Conservation (phyloP, 2,113 vertebrate species). For the Sprattus sprattus region DNA sequence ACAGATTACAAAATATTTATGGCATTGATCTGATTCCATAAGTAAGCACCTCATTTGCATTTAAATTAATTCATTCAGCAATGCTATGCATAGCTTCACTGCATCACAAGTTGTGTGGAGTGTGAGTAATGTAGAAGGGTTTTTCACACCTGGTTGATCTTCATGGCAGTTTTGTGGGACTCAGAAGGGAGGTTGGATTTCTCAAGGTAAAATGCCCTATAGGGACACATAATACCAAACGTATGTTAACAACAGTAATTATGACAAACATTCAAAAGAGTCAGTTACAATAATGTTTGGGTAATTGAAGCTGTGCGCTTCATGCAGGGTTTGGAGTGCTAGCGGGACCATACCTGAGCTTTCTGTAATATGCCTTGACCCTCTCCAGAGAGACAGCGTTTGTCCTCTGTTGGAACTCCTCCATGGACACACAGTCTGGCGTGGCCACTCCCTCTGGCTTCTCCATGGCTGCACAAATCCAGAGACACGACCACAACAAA, state of each 20-base stretch:
- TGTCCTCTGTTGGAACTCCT: slow-evolving; percentile 89
- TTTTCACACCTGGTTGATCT: slow-evolving; percentile 89
- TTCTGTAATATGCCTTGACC: slow-evolving; percentile 94
- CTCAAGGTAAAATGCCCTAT: slow-evolving; percentile 94
- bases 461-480: slow-evolving; percentile 79
- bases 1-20: no score
- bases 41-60: not conserved
- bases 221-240: slow-evolving; percentile 2
- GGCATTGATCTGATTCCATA: no score
- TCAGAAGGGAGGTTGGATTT: slow-evolving; percentile 92
- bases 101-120: not conserved
- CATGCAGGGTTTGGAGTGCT: not conserved
- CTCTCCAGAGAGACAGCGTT: slow-evolving; percentile 88
- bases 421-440: slow-evolving; percentile 68
- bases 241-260: not conserved
- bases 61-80: not conserved
- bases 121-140: not conserved
- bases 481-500: not conserved
- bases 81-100: no score
- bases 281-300: not conserved
- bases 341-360: slow-evolving; percentile 80
- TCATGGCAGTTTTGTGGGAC: slow-evolving; percentile 88
- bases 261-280: slow-evolving; percentile 29
- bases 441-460: slow-evolving; percentile 74
- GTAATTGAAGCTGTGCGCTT: not conserved